Base-by-base conservation (phyloP, 2,113 vertebrate genomes). In the Datnioides undecimradiatus region DNA sequence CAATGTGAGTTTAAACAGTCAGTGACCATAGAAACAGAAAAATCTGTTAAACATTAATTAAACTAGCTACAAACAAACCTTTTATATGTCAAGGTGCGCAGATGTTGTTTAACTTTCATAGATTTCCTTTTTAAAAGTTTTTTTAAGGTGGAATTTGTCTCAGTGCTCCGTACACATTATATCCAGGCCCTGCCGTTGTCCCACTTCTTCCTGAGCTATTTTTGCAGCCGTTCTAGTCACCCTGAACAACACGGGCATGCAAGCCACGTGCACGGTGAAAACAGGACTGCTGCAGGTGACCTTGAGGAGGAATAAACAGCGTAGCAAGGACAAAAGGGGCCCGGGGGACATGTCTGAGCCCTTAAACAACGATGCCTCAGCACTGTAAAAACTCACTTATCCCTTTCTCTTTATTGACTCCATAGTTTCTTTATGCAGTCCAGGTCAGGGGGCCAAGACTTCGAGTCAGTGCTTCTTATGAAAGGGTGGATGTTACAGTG, bases 361-460 rank as follows among this genome's bases (percentile, higher is more conserved):
- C 14, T 51, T 2, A 14, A 48, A 29, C 31, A 40, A 3, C 23
- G 4, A 41, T n/a, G 59, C 34, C 36, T 41, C 55, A 25, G 9
- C 29, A 16, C 70, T 85, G 40, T 82, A 33, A 82, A 82, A 66
- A 48, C 54, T 29, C 2, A 67, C 63, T 67, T 34, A 71, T 75
- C 34, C 71, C 25, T 54, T 34, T 62, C 11, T 77, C 58, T 52
- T 81, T 83, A 79, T 58, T 57, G 76, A 72, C 67, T 83, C 52
- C 29, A 54, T 34, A 8, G 58, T 54, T 76, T 65, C 59, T 73
- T 79, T 74, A 43, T 55, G 41, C 36, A 52, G 65, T 46, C 2
- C 8, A 38, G 73, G 73, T 81, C 84, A 69, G 59, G 43, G 49
- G 80, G 75, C 2, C 66, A 60, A 45, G 34, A 40, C 33, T 11